Evolutionary conservation across 2,888 invertebrate genomes (phyloP), one percentile per base, ranked within the genome.

Genomic region (Lampropteryx suffumata): DNA sequence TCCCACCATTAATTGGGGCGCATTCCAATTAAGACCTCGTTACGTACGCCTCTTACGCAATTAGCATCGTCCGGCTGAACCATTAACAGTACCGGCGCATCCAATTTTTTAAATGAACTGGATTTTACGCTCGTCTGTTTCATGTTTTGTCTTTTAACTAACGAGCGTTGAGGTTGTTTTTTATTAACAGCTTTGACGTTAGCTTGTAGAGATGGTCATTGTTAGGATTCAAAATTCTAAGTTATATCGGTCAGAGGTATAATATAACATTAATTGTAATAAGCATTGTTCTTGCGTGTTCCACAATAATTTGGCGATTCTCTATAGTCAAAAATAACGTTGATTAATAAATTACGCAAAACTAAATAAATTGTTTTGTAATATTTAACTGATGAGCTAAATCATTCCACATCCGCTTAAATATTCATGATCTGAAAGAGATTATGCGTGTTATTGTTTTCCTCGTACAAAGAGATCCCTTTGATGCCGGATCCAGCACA

Each of bases 11-110:
- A 88, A 89, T 89, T 86, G 84, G 86, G 81, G 82, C 86, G 77
- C 83, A 86, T 82, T 88, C 84, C 88, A 87, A 89, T 89, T 87
- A 86, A 85, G 84, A 79, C 72, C 84, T 83, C 81, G 84, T 85
- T 81, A 76, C 69, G 75, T 73, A 71, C 77, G 78, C 76, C 84
- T 84, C 84, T 85, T 85, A 82, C 79, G 82, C 80, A 88, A 87
- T 87, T 82, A 85, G 71, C 73, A 71, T 71, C 73, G 73, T 73
- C 77, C 76, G 74, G 66, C 66, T 66, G 57, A 65, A 64, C 69
- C 69, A 75, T 75, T 73, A 69, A 64, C 64, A 61, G 69, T 71
- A 65, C 69, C 55, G 54, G 67, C 64, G 57, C 65, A 66, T 67
- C 69, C 64, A 69, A 67, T 73, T 69, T 69, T 69, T 64, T 41